Evolutionary conservation across 2,888 invertebrate genomes (phyloP), one percentile per base, ranked within the genome.

Genomic region (Adineta ricciae): DNA sequence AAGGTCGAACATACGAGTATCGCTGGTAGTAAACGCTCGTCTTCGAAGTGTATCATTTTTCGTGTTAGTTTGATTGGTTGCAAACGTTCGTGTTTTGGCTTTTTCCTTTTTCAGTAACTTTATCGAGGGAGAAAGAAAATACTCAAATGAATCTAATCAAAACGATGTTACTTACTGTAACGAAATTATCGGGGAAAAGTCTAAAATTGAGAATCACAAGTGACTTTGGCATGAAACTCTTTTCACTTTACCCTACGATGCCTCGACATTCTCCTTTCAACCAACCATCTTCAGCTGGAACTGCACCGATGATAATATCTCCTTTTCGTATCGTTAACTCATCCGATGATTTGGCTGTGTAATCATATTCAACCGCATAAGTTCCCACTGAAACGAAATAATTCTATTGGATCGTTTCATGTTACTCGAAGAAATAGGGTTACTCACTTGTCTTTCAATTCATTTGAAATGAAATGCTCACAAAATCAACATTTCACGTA

Each of bases 241-340:
- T 24, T 41, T 14, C 21, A 9, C 24, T 24, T 78, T 78, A 78
- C 78, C 78, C 78, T n/a, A n/a, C 11, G 4, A 11, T 38, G 21
- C 41, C 78, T 2, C 32, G 8, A 41, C 24, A 41, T 78, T 78
- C 78, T 78, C 78, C 78, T 78, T 78, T 78, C n/a, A 78, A 41
- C 78, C 78, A 78, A 41, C 78, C 78, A 41, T 78, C 78, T 41
- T 78, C 78, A 2, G 24, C 1, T n/a, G 24, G 41, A 24, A 2
- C 3, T 24, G n/a, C 78, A 21, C 41, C n/a, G 16, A 9, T 38
- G 19, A 78, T 78, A 41, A 78, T 78, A 90, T 95, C 95, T 86
- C 96, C 96, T 88, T 94, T 94, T 87, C 93, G 92, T 87, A 96
- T 92, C 82, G 94, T 93, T 89, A 96, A 91, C 92, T 96, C 96